Base-by-base conservation (phyloP, 2,888 invertebrate genomes). In the Lithosia quadra region DNA sequence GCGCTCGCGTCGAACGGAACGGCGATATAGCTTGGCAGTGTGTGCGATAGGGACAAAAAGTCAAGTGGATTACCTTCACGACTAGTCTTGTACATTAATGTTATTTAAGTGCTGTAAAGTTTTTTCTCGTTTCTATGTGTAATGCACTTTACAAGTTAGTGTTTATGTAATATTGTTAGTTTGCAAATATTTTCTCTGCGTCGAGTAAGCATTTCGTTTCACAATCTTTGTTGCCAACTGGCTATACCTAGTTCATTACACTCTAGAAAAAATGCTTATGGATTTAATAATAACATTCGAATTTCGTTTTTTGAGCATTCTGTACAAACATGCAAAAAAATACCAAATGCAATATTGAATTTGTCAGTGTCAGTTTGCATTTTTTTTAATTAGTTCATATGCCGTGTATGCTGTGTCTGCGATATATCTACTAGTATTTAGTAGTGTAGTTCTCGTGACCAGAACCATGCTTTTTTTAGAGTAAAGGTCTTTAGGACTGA, bases 21-120 rank as follows among this genome's bases (percentile, higher is more conserved):
- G 58, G 67, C 71, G 15, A 73, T 79, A 83, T 21, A 49, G n/a
- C 22, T 7, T 22, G 13, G 11, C 13, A 43, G 56, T 39, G 76
- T 18, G 86, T 69, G 79, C 11, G 81, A 90, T 73, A 49, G 77
- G 76, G 87, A 90, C 72, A 72, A 75, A 75, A 72, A 68, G 36
- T 69, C 81, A 85, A 90, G 88, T 91, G 85, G 92, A 90, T 92
- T 88, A 85, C 92, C 91, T 92, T 91, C 92, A 88, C 84, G 77
- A 85, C 81, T 84, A 79, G 71, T 81, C 71, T 82, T 80, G 83
- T 83, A 83, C 85, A 59, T 85, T 86, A 83, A 81, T 82, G 82
- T 86, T 87, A 86, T 87, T 86, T 85, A 86, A 86, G 85, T 83
- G 83, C 79, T 81, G 53, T 63, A 77, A 80, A 78, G 80, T 82